Evolutionary conservation across 1,140 invertebrate genomes (phyloP), one percentile per base, ranked within the genome.

Genomic region (Orius laevigatus): DNA sequence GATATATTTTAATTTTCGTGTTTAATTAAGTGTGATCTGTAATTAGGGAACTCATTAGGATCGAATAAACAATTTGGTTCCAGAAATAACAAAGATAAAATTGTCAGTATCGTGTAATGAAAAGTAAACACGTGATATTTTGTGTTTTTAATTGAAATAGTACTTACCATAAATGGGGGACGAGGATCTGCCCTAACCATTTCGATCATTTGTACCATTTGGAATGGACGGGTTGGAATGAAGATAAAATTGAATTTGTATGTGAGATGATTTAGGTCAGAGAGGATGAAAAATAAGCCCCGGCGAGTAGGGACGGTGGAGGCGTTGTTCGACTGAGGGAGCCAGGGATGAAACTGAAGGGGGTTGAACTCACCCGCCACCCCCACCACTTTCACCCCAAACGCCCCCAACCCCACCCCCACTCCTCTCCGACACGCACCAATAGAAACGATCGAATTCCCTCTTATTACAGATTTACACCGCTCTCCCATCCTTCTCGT

Each of bases 181-280:
- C 49, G 49, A 32, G 38, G 32, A 45, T 51, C 49, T 34, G 49
- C 44, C 49, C 49, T 51, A n/a, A 51, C 44, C 49, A 51, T 51
- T 38, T 51, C 49, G 40, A 51, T 51, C 49, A 51, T 51, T 46
- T 51, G 49, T 46, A 51, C 49, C 49, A 51, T 51, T 51, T 51
- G 49, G 43, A 51, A 11, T 14, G 46, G 44, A 16, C 18, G 32
- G 35, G 44, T 32, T 33, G 35, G 44, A 31, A 33, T 14, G 20
- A 50, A 41, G 31, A 34, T 31, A 12, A 46, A 34, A 46, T 35
- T 2, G 16, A 16, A n/a, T n/a, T n/a, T n/a, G n/a, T n/a, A n/a
- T n/a, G n/a, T n/a, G n/a, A n/a, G n/a, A n/a, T n/a, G n/a, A n/a
- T n/a, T n/a, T n/a, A n/a, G n/a, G n/a, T n/a, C n/a, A n/a, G n/a